Percentiles rank a stretch among this genome's conserved stretches.
phyloP scores from a whole-genome alignment of 30 jellyfish, hydroid and myxozoan genomes.

The Pseudorhiza aurosa region DNA sequence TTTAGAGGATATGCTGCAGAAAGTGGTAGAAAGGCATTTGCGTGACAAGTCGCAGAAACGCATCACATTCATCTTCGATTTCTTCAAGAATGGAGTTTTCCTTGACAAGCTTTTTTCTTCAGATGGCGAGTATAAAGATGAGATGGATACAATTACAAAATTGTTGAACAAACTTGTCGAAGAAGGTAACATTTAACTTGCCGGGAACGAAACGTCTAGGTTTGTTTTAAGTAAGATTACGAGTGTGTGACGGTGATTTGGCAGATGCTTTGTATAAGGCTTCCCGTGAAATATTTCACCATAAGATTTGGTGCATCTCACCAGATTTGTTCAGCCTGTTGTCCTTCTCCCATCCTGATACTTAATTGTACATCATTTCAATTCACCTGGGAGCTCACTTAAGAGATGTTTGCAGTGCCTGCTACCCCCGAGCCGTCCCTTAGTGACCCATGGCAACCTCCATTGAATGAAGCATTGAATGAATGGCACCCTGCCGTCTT shows the following conservation, averaged over 20 bases:
- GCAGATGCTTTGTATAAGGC: too few relatives aligned
- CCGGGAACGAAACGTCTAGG: background rate
- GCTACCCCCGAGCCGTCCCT: too few relatives aligned
- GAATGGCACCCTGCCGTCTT: too few relatives aligned
- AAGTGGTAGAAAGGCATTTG: conserved; percentile 72
- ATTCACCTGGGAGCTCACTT: too few relatives aligned
- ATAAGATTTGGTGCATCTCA: too few relatives aligned
- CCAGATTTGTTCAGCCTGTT: too few relatives aligned
- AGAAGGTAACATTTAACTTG: conserved; percentile 64
- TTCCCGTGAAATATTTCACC: too few relatives aligned
- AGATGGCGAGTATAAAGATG: conserved; percentile 49
- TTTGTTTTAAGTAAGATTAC: background rate
- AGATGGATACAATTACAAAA: conserved; percentile 59
- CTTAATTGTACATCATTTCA: too few relatives aligned
- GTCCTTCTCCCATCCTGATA: too few relatives aligned
- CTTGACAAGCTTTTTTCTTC: conserved; percentile 63
- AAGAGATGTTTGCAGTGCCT: too few relatives aligned
- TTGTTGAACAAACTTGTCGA: conserved; percentile 75
- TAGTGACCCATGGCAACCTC: too few relatives aligned
- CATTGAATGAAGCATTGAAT: too few relatives aligned
- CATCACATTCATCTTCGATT: conserved; percentile 59
- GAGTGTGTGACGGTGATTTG: background rate
- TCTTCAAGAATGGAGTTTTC: conserved; percentile 56
- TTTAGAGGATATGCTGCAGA: conserved; percentile 59
- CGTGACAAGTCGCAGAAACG: conserved; percentile 86